These are phyloP conservation scores for Mesembrinibis cayennensis DNA, from an alignment of 2,113 vertebrate genomes.

Conservation along the genomic window DNA sequence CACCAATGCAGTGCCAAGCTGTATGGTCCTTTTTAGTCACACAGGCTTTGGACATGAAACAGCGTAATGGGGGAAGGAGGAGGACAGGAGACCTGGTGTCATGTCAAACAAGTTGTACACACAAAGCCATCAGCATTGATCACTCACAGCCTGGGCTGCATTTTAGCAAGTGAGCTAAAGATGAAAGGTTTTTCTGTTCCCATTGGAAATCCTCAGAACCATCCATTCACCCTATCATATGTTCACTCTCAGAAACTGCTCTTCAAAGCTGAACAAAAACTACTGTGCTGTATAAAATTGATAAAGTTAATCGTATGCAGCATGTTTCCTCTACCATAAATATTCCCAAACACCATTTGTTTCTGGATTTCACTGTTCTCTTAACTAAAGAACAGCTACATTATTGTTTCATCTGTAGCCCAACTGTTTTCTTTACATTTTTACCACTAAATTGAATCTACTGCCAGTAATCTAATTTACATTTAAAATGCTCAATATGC, in stretches of 20 bases:
- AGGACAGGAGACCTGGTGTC: neutral
- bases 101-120: neutral
- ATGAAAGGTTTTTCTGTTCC: conserved; percentile 29
- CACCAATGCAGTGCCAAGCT: neutral
- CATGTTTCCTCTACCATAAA: conserved; percentile 10
- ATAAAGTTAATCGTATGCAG: neutral
- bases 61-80: neutral
- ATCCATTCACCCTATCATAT: conserved; percentile 36
- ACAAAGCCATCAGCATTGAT: neutral
- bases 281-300: conserved; percentile 38
- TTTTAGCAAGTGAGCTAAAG: neutral
- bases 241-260: conserved; percentile 20
- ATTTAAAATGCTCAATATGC: conserved; percentile 75
- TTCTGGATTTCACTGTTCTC: conserved; percentile 64
- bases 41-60: neutral
- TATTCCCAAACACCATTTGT: conserved; percentile 2
- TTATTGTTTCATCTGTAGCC: conserved; percentile 73
- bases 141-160: neutral
- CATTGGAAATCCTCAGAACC: neutral
- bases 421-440: conserved; percentile 72
- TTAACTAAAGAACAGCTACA: conserved; percentile 65
- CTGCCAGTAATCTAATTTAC: conserved; percentile 79
- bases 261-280: conserved; percentile 56
- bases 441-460: conserved; percentile 78
- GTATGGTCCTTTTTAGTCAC: neutral